Percentiles rank a stretch among this genome's conserved stretches.
Evolutionary conservation across 2,888 invertebrate genomes (phyloP).

Genomic region (Cerastis leucographa): DNA sequence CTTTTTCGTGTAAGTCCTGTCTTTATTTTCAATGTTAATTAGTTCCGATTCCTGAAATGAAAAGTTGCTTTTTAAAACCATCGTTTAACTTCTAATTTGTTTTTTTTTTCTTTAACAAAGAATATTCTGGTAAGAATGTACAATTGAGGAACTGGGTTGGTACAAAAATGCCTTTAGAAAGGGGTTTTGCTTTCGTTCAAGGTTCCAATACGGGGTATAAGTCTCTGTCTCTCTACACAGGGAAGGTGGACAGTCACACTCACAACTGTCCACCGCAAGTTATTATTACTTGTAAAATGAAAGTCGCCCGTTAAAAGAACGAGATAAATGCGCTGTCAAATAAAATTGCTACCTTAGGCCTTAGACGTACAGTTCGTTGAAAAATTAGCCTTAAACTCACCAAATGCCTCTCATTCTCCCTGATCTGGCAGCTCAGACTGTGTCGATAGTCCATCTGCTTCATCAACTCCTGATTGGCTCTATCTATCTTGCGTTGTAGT

Average conservation of each 20-base stretch:
- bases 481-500: conserved; percentile 75
- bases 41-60: conserved; percentile 77
- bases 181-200: not conserved
- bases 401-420: conserved; percentile 79
- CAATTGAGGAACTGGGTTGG: not conserved
- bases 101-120: not conserved
- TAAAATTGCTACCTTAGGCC: not conserved
- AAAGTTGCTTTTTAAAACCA: not conserved
- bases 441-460: conserved; percentile 82
- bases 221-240: not conserved
- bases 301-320: not conserved
- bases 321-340: not conserved
- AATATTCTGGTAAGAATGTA: not conserved
- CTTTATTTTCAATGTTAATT: conserved; percentile 75
- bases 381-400: conserved; percentile 66
- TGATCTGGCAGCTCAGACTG: conserved; percentile 78
- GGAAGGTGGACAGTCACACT: not conserved
- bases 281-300: not conserved
- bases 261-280: too few relatives aligned
- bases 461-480: conserved; percentile 79
- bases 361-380: not conserved
- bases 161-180: not conserved
- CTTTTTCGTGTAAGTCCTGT: conserved; percentile 81
- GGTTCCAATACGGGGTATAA: not conserved
- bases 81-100: not conserved